phyloP scores from a whole-genome alignment of 2,888 invertebrate species.

The Poecilobothrus nobilitatus region DNA sequence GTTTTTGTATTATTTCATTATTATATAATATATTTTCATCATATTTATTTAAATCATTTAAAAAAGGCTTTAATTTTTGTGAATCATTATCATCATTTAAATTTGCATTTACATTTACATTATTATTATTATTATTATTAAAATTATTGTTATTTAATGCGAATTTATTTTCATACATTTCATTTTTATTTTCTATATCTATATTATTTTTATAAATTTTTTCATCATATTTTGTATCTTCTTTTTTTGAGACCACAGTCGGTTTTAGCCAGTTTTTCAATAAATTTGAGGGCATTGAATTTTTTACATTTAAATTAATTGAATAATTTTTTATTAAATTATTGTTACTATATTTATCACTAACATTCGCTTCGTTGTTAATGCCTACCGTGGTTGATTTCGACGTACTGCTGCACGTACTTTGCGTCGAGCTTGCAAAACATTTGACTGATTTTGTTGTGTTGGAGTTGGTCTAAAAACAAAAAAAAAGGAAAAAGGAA shows the following conservation, averaged over 20 bases:
- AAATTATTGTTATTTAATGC: background rate
- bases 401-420: constrained; percentile 36
- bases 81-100: background rate
- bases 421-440: constrained; percentile 35
- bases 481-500: constrained; percentile 9
- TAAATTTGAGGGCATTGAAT: constrained; percentile 3
- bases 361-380: background rate
- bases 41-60: background rate
- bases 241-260: background rate
- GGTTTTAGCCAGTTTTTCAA: background rate
- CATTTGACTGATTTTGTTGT: constrained; percentile 28
- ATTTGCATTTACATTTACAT: background rate
- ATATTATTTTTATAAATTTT: background rate
- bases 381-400: constrained; percentile 38
- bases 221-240: background rate
- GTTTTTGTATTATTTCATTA: background rate
- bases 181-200: background rate
- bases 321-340: background rate
- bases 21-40: background rate
- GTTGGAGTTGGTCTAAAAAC: constrained; percentile 35
- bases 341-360: background rate
- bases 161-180: too few relatives aligned
- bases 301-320: background rate
- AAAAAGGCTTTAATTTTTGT: background rate
- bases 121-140: background rate